Percentiles rank a stretch among this genome's conserved stretches.
phyloP scores from a whole-genome alignment of 2,888 invertebrate genomes.

The Dryococelus australis region DNA sequence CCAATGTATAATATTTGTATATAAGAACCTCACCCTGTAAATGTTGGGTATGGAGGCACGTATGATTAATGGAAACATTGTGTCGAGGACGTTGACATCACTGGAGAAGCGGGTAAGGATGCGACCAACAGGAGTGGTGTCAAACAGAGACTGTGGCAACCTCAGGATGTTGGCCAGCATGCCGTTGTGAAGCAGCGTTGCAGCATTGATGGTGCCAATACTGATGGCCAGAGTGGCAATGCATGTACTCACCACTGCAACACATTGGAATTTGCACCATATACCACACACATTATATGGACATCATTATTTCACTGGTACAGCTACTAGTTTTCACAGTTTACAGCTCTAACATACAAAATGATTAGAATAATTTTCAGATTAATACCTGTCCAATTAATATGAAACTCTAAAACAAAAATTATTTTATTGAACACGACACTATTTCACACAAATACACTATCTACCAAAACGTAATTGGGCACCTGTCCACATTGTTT shows the following conservation, averaged over 20 bases:
- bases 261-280: slow-evolving; percentile 53
- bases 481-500: too few species aligned
- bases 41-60: slow-evolving; percentile 2
- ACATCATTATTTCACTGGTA: slow-evolving; percentile 43
- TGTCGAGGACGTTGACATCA: slow-evolving; percentile 66
- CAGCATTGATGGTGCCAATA: slow-evolving; percentile 67
- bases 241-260: slow-evolving; percentile 62
- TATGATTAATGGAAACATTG: slow-evolving; percentile 58
- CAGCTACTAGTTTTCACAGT: too few species aligned
- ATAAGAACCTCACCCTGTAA: slow-evolving; percentile 19
- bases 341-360: too few species aligned
- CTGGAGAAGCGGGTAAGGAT: slow-evolving; percentile 70
- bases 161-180: slow-evolving; percentile 66
- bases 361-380: too few species aligned
- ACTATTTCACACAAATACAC: too few species aligned
- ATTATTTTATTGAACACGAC: too few species aligned
- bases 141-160: slow-evolving; percentile 70
- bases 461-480: too few species aligned
- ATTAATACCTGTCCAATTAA: too few species aligned
- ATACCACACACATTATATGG: slow-evolving; percentile 42
- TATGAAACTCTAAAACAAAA: too few species aligned
- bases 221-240: slow-evolving; percentile 65
- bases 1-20: too few species aligned
- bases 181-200: slow-evolving; percentile 65
- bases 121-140: slow-evolving; percentile 79